Base-by-base conservation (phyloP, 2,113 vertebrate genomes). In the Nothobranchius furzeri region DNA sequence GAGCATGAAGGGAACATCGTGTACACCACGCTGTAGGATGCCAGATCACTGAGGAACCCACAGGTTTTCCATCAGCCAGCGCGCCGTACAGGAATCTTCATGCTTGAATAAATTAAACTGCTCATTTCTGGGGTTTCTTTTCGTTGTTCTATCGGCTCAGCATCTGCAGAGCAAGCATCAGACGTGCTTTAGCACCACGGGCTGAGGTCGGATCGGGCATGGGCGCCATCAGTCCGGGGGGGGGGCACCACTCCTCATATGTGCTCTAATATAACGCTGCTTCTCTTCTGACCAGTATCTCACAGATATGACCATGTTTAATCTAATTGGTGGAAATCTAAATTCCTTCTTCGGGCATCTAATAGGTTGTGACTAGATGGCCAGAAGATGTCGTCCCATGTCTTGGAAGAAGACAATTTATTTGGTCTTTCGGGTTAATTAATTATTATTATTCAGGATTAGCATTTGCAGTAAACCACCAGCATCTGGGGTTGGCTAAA, bases 1-100 rank as follows among this genome's bases (percentile, higher is more conserved):
- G 57, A 82, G 37, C 43, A 14, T 13, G 60, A 74, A 47, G 67
- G 49, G 43, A 75, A 73, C 67, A 64, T 73, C 54, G 59, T 78
- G 61, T 45, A 61, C 55, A 24, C 37, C 4, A 40, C 63, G 64
- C 48, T 35, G 60, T 7, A 8, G 60, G 68, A 59, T 37, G 51
- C 52, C 60, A 35, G 51, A 66, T 57, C 76, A 42, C 66, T 14
- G 40, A 61, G 50, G 65, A 69, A 17, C 54, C 14, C 36, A 56
- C 17, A 60, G 7, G 51, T 59, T n/a, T 50, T 61, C 54, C 56
- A 2, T 49, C 43, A 15, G 7, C 9, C 15, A 9, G 25, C 36
- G 17, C 24, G 25, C 12, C 7, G 12, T 25, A 51, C 55, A 70
- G 59, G 59, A 51, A 64, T 60, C 46, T n/a, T 24, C 42, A 52